These are phyloP conservation scores for Apantesis nais DNA, from an alignment of 2,888 invertebrate species.

Conservation along the genomic window DNA sequence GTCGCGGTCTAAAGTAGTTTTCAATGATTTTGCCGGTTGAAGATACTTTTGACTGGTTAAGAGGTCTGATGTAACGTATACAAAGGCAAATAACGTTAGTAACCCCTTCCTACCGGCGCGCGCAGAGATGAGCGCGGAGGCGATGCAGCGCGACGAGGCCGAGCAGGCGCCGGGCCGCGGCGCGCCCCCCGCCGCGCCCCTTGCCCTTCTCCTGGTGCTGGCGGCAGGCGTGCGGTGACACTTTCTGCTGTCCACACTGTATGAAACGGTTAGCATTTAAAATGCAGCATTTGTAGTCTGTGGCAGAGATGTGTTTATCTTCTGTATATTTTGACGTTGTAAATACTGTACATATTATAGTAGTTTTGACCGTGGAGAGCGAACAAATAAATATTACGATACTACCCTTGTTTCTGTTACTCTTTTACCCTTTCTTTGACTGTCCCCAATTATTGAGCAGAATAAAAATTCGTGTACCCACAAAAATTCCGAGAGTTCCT, in stretches of 20 bases:
- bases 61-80: too few relatives aligned
- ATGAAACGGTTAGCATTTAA: background rate
- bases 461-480: too few relatives aligned
- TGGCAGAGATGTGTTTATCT: background rate
- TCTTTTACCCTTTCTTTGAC: background rate
- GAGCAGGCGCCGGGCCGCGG: conserved; percentile 13
- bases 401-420: background rate
- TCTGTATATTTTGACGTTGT: conserved; percentile 44
- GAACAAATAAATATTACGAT: conserved; percentile 8
- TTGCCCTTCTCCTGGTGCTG: conserved; percentile 4
- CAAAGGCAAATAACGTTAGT: background rate
- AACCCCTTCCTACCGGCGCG: too few relatives aligned
- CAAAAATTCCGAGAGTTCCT: too few relatives aligned
- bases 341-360: conserved; percentile 43
- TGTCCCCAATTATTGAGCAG: too few relatives aligned
- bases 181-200: too few relatives aligned
- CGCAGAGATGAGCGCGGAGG: conserved; percentile 71
- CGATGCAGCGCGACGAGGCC: conserved; percentile 87
- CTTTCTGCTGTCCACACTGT: background rate
- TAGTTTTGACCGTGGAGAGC: conserved; percentile 6
- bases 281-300: background rate
- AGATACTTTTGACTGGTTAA: too few relatives aligned
- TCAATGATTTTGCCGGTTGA: too few relatives aligned
- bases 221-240: conserved; percentile 3
- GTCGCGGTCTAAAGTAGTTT: too few relatives aligned